phyloP scores from a whole-genome alignment of 2,888 invertebrate genomes.

The Thecocarcelia acutangulata region DNA sequence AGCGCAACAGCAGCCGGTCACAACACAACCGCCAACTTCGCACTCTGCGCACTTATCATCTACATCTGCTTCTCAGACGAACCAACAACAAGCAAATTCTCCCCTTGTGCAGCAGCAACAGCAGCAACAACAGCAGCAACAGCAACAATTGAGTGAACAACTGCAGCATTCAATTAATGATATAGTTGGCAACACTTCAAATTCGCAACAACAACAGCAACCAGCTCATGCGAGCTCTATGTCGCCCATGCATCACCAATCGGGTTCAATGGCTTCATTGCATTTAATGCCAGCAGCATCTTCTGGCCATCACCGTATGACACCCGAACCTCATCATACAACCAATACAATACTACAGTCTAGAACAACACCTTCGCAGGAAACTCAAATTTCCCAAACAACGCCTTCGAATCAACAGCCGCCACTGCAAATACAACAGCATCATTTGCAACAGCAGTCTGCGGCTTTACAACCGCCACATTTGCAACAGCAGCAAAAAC shows the following conservation, averaged over 20 bases:
- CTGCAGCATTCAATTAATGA: slow-evolving; percentile 81
- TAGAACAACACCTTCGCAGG: slow-evolving; percentile 79
- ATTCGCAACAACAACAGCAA: slow-evolving; percentile 74
- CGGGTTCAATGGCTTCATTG: slow-evolving; percentile 67
- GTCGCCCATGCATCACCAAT: slow-evolving; percentile 70
- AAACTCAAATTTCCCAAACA: slow-evolving; percentile 68
- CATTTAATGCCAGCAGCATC: slow-evolving; percentile 68
- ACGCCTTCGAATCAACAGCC: slow-evolving; percentile 68
- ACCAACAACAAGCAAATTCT: slow-evolving; percentile 77
- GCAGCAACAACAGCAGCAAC: slow-evolving; percentile 74
- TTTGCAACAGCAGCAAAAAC: slow-evolving; percentile 68
- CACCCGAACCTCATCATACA: slow-evolving; percentile 76
- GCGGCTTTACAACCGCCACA: slow-evolving; percentile 64
- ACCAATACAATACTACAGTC: slow-evolving; percentile 72
- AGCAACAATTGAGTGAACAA: slow-evolving; percentile 81
- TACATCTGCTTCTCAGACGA: slow-evolving; percentile 75
- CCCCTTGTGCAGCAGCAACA: slow-evolving; percentile 70
- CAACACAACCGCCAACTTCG: slow-evolving; percentile 74
- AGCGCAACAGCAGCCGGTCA: slow-evolving; percentile 68
- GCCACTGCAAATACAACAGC: slow-evolving; percentile 67
- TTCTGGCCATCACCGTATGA: slow-evolving; percentile 74
- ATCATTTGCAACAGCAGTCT: slow-evolving; percentile 65
- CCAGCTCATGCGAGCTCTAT: slow-evolving; percentile 57
- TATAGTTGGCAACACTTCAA: slow-evolving; percentile 78
- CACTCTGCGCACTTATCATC: slow-evolving; percentile 76